Percentiles rank a stretch among this genome's conserved stretches.
Conservation (phyloP, 2,113 vertebrate genomes). For the Chiloscyllium plagiosum region DNA sequence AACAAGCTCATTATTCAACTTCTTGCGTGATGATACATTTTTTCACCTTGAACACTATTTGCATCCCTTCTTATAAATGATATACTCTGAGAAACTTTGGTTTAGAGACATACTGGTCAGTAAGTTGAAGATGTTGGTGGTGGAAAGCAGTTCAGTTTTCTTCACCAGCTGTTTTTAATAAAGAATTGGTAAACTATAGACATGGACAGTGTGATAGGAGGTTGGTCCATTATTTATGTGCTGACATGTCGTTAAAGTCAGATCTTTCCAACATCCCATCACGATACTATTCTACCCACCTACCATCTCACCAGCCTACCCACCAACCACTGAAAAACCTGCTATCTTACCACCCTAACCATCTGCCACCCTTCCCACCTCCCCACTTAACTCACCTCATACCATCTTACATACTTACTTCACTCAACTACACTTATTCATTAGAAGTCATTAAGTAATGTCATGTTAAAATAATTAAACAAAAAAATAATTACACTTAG, state of each 20-base stretch:
- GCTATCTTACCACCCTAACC: too few relatives aligned
- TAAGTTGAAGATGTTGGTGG: neutral
- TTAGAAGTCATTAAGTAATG: too few relatives aligned
- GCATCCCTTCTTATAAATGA: neutral
- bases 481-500: too few relatives aligned
- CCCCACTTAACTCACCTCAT: too few relatives aligned
- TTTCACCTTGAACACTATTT: neutral
- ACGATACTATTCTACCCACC: too few relatives aligned
- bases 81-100: neutral
- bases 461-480: too few relatives aligned
- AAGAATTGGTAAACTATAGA: neutral
- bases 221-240: neutral
- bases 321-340: too few relatives aligned
- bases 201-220: neutral
- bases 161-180: neutral
- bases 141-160: neutral
- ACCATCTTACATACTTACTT: too few relatives aligned
- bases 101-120: neutral
- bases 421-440: too few relatives aligned
- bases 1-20: neutral
- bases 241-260: neutral
- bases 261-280: too few relatives aligned
- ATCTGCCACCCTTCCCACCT: too few relatives aligned
- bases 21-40: neutral
- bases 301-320: too few relatives aligned